phyloP scores from a whole-genome alignment of 2,113 vertebrate species.

The Geothlypis trichas region DNA sequence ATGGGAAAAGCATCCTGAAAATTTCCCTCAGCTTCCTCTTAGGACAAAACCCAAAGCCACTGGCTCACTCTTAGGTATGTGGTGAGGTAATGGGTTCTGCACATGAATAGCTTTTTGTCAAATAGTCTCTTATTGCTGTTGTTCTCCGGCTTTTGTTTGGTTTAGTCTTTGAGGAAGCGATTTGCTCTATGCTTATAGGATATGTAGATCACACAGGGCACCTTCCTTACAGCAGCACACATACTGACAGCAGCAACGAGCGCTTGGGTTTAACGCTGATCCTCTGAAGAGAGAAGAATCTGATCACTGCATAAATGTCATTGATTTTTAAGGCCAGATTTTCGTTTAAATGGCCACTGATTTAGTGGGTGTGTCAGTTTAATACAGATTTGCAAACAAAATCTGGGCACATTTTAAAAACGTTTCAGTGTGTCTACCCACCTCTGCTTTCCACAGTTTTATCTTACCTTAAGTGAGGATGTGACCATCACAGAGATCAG shows the following conservation, averaged over 20 bases:
- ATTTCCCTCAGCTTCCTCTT: not conserved
- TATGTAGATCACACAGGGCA: not conserved
- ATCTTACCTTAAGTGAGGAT: not conserved
- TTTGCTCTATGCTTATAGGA: not conserved
- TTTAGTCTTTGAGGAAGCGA: not conserved
- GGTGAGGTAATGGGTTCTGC: slow-evolving; percentile 24
- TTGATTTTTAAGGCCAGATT: not conserved
- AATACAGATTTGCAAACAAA: not conserved
- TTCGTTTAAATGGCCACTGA: not conserved
- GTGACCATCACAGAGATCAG: not conserved
- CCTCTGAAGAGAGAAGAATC: not conserved
- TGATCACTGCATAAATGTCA: not conserved
- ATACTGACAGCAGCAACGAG: not conserved
- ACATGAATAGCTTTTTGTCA: slow-evolving; percentile 43
- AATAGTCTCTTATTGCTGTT: slow-evolving; percentile 8
- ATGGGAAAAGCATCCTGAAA: slow-evolving; percentile 26
- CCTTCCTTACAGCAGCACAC: not conserved
- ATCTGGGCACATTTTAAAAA: not conserved
- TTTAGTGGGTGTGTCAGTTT: not conserved
- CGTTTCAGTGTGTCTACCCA: not conserved
- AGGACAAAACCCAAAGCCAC: slow-evolving; percentile 17
- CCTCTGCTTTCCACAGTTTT: not conserved
- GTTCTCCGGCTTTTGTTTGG: slow-evolving; percentile 21
- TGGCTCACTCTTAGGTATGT: not conserved
- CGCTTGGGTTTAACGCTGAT: not conserved